Conservation (phyloP, 2,888 invertebrate genomes). For the Patella pellucida region DNA sequence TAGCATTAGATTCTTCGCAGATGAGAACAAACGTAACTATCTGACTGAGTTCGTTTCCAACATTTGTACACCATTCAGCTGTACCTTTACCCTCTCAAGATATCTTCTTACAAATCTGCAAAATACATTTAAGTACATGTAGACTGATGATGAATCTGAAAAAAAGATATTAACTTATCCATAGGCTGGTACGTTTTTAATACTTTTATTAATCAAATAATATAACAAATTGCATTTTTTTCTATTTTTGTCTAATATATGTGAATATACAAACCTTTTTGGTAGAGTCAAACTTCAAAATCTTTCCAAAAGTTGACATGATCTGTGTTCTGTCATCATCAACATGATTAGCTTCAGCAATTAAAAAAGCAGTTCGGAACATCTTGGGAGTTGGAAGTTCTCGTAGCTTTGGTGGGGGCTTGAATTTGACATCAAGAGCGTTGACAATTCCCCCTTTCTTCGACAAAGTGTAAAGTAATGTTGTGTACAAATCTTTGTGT, state of each 20-base stretch:
- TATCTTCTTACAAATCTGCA: background rate
- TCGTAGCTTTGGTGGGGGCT: background rate
- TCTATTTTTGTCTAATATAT: no score
- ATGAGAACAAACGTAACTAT: background rate
- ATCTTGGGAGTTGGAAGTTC: background rate
- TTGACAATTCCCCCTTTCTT: background rate
- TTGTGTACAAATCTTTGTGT: background rate
- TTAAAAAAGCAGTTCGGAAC: background rate
- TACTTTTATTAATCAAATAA: background rate
- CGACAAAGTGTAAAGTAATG: background rate
- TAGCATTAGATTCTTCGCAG: background rate
- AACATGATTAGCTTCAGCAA: background rate
- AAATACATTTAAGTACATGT: background rate
- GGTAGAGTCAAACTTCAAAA: background rate
- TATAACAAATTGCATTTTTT: no score
- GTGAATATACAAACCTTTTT: background rate
- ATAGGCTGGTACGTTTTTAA: background rate
- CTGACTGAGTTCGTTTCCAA: background rate
- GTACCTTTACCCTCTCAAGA: background rate
- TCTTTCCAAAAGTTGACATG: background rate
- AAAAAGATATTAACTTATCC: no score
- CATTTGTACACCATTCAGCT: slow-evolving; percentile 5
- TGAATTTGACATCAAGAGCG: background rate
- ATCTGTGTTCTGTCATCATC: background rate
- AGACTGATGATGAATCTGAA: no score